Percentiles rank a stretch among this genome's conserved stretches.
Evolutionary conservation across 2,797 vertebrate genomes (phyloP).

Genomic region (Pseudochirops cupreus): DNA sequence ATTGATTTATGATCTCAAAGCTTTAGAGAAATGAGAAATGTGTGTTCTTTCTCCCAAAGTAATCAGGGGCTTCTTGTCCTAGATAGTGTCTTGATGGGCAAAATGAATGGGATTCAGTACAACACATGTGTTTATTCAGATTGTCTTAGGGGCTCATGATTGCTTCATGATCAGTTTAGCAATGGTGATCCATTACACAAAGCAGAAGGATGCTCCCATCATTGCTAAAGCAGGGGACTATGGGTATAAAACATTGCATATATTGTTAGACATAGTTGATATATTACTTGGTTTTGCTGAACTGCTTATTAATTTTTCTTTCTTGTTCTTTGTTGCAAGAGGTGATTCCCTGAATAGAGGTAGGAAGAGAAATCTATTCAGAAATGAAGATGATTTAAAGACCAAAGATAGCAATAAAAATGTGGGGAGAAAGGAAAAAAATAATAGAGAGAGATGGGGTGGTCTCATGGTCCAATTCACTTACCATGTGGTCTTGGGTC

Average conservation of each 20-base stretch:
- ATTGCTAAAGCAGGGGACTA: not conserved
- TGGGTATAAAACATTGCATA: not conserved
- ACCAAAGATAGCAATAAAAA: not conserved
- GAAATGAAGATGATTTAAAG: not conserved
- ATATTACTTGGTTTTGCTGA: not conserved
- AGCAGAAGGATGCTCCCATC: not conserved
- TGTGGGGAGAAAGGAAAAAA: not conserved
- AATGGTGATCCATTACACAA: not conserved
- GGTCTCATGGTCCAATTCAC: not conserved
- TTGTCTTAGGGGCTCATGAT: not conserved
- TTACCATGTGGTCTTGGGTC: not conserved
- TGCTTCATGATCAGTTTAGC: not conserved
- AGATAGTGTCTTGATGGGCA: not conserved
- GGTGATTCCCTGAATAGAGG: not conserved
- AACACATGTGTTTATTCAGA: not conserved
- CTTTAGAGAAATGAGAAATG: not conserved
- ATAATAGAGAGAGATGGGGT: not conserved
- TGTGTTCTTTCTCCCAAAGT: not conserved
- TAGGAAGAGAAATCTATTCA: not conserved
- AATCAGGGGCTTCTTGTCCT: not conserved
- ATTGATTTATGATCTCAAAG: not conserved
- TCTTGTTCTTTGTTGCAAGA: not conserved
- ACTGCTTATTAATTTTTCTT: not conserved
- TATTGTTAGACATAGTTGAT: not conserved
- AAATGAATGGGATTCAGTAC: not conserved